These are phyloP conservation scores for Sphinx pinastri DNA, from an alignment of 2,888 invertebrate genomes.

Conservation along the genomic window DNA sequence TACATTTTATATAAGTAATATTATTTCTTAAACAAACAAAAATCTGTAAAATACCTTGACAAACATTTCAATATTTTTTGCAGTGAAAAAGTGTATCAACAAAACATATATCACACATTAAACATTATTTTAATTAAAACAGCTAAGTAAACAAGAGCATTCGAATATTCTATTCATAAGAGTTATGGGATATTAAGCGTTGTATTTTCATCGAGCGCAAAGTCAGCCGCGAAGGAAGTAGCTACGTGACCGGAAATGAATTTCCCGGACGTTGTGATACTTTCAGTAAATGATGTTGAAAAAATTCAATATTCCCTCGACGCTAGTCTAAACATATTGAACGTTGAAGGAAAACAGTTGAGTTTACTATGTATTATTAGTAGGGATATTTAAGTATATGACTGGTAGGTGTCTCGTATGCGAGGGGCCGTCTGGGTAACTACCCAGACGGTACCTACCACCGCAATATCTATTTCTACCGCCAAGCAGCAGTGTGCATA, in stretches of 20 bases:
- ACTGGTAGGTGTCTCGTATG: no score
- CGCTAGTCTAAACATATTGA: neutral
- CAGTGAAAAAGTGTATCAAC: no score
- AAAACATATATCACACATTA: no score
- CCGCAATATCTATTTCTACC: no score
- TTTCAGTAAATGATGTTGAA: slow-evolving; percentile 41
- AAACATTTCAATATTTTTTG: no score
- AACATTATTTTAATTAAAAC: neutral
- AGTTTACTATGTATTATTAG: neutral
- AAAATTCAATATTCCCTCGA: slow-evolving; percentile 20
- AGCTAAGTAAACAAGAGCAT: neutral
- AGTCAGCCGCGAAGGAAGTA: slow-evolving; percentile 43
- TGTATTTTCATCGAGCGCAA: slow-evolving; percentile 11
- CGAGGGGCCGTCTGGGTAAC: no score
- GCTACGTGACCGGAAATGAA: slow-evolving; percentile 66
- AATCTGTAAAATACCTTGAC: no score
- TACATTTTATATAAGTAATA: no score
- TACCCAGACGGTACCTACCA: no score
- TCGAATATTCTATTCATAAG: slow-evolving; percentile 6
- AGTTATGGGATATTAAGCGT: slow-evolving; percentile 5
- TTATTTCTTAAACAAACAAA: no score
- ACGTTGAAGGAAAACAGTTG: neutral
- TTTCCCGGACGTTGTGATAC: slow-evolving; percentile 58
- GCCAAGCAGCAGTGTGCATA: no score
- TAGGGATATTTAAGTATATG: no score